A percentile compares a stretch with the other conserved stretches of the same genome.
phyloP scores from a whole-genome alignment of 1,140 invertebrate genomes.

The Drosophila simulans region DNA sequence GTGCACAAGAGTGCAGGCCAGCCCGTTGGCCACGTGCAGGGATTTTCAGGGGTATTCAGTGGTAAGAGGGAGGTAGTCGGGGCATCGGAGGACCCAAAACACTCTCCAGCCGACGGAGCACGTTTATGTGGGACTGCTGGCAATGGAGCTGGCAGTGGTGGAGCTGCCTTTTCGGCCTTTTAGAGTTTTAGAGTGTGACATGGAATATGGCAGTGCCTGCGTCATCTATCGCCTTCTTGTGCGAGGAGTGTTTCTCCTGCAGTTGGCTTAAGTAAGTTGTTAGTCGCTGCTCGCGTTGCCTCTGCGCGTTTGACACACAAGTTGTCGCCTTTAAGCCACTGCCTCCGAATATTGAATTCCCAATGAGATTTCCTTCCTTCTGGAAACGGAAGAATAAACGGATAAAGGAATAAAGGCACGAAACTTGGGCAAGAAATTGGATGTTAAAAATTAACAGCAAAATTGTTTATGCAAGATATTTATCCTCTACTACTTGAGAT shows the following conservation, averaged over 20 bases:
- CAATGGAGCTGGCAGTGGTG: not conserved
- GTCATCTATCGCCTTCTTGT: slow-evolving; percentile 34
- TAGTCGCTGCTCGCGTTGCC: slow-evolving; percentile 49
- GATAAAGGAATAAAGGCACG: not conserved
- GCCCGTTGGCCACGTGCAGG: slow-evolving; percentile 65
- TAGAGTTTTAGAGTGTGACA: slow-evolving; percentile 71
- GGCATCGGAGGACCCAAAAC: slow-evolving; percentile 18
- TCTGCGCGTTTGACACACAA: slow-evolving; percentile 63
- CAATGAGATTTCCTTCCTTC: slow-evolving; percentile 1
- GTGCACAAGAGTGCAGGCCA: slow-evolving; percentile 73
- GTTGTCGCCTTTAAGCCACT: slow-evolving; percentile 73
- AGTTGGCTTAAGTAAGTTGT: slow-evolving; percentile 77
- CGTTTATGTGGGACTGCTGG: slow-evolving; percentile 50
- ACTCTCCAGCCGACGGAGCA: slow-evolving; percentile 26
- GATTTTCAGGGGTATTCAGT: slow-evolving; percentile 3
- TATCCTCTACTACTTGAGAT: not conserved
- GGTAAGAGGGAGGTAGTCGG: not conserved
- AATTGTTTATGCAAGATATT: not conserved
- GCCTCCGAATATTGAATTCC: slow-evolving; percentile 12
- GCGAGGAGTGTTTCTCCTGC: slow-evolving; percentile 16
- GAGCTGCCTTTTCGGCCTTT: slow-evolving; percentile 63
- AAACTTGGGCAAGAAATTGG: not conserved
- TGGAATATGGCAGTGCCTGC: slow-evolving; percentile 51
- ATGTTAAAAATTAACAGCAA: not conserved
- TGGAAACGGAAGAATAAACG: not conserved